Base-by-base conservation (phyloP, 2,113 vertebrate species). In the Calidris pugnax region DNA sequence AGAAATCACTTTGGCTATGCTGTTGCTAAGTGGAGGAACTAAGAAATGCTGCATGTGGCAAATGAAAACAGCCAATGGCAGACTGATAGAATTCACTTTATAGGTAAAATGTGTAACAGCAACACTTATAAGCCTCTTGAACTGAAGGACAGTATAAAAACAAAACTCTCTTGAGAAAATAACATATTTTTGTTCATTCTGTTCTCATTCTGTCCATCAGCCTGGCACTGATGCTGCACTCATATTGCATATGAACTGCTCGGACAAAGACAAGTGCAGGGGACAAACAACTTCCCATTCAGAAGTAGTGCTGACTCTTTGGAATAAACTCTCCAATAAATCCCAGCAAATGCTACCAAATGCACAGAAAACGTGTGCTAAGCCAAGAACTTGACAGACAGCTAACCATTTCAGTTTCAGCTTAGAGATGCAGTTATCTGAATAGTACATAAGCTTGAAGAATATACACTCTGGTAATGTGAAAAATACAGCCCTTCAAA, bases 311-410 rank as follows among this genome's bases (percentile, higher is more conserved):
- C 91, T 76, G 69, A 55, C 79, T 78, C 85, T 95, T 90, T 68
- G 75, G 62, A 96, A 97, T 90, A 95, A 93, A 82, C 62, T 96
- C 76, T 96, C 88, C 62, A 76, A 39, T 93, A 96, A 97, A 93
- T 90, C 75, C 73, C 93, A 94, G 89, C 20, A 95, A 86, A 96
- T 85, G 72, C 67, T 72, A 80, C 68, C 20, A 85, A 89, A 93
- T 90, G 82, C 83, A 86, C 37, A 86, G 96, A 89, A 97, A 97
- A 86, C 3, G 37, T 63, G 82, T 91, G 48, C 83, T 94, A 94
- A 93, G 94, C 77, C 87, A 92, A 71, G 45, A 56, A 72, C 59
- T 51, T 93, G 89, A 97, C 73, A 92, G 79, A 63, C 89, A 96
- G 48, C 37, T 89, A 82, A 50, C 92, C 74, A 77, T 90, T 95